Evolutionary conservation across 2,888 invertebrate species (phyloP).

Genomic region (Spialia ferax): DNA sequence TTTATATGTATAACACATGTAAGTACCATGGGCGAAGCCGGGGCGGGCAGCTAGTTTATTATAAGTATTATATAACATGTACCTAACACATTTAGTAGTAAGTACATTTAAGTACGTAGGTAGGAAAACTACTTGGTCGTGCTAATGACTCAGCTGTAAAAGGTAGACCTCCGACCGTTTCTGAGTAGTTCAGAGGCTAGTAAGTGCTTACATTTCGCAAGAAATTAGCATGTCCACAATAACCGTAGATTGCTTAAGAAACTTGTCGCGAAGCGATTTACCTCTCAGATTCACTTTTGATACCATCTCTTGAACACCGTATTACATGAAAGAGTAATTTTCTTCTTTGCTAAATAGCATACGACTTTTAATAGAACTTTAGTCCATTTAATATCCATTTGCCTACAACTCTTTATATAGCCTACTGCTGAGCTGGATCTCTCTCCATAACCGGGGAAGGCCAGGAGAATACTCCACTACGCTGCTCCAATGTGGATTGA

Average conservation of each 20-base stretch:
- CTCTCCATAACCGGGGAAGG: too few species aligned
- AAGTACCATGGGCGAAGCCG: too few species aligned
- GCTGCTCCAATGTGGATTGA: too few species aligned
- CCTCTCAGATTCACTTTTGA: conserved; percentile 19
- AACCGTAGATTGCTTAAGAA: conserved; percentile 41
- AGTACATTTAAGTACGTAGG: background rate
- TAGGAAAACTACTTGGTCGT: conserved; percentile 9
- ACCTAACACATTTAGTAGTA: too few species aligned
- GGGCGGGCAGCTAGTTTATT: too few species aligned
- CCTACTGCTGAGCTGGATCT: too few species aligned
- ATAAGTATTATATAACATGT: too few species aligned
- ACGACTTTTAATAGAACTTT: too few species aligned
- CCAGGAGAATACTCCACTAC: too few species aligned
- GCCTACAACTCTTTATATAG: too few species aligned
- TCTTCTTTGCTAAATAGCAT: background rate
- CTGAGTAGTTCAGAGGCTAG: background rate
- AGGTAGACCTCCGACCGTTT: conserved; percentile 2
- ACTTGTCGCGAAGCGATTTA: conserved; percentile 23
- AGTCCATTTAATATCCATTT: too few species aligned
- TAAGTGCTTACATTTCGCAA: conserved; percentile 40
- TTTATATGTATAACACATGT: too few species aligned
- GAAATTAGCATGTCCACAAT: conserved; percentile 41
- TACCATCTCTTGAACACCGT: background rate
- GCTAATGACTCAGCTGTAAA: conserved; percentile 21
- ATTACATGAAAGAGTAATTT: background rate